Percentiles rank a stretch among this genome's conserved stretches.
Conservation (phyloP, 2,888 invertebrate species). For the Resseliella maxima region DNA sequence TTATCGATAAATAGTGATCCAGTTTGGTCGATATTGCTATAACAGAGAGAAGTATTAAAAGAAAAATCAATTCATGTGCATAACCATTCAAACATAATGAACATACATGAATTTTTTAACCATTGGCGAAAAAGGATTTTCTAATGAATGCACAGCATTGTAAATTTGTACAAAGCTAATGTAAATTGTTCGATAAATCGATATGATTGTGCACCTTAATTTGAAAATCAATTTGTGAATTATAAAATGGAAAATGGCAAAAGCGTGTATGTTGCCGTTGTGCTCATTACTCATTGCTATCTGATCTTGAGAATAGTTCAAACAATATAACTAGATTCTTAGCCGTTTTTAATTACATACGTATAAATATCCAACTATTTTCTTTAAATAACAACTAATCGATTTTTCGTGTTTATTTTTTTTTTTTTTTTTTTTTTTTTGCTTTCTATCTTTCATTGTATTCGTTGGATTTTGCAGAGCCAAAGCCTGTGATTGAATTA, state of each 20-base stretch:
- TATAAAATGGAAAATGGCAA: too few species aligned
- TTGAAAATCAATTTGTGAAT: slow-evolving; percentile 22
- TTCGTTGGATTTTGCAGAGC: neutral
- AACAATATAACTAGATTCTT: neutral
- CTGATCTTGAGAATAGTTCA: neutral
- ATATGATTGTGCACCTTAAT: neutral
- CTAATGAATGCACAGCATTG: too few species aligned
- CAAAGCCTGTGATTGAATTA: slow-evolving; percentile 49
- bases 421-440: too few species aligned
- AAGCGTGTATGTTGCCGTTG: neutral
- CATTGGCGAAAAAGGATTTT: too few species aligned
- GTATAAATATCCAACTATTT: neutral
- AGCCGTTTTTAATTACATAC: neutral
- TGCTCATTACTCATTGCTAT: neutral
- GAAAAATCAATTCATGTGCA: slow-evolving; percentile 40
- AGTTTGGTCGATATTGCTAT: neutral
- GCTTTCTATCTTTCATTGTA: neutral
- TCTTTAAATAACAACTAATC: slow-evolving; percentile 1
- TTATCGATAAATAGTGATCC: slow-evolving; percentile 5
- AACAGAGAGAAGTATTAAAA: neutral
- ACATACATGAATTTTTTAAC: neutral
- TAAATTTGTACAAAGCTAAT: too few species aligned
- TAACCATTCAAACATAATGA: neutral
- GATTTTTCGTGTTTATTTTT: slow-evolving; percentile 45
- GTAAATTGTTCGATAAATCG: neutral